These are phyloP conservation scores for Microtus montanus DNA, from an alignment of 2,113 vertebrate species.

Conservation along the genomic window DNA sequence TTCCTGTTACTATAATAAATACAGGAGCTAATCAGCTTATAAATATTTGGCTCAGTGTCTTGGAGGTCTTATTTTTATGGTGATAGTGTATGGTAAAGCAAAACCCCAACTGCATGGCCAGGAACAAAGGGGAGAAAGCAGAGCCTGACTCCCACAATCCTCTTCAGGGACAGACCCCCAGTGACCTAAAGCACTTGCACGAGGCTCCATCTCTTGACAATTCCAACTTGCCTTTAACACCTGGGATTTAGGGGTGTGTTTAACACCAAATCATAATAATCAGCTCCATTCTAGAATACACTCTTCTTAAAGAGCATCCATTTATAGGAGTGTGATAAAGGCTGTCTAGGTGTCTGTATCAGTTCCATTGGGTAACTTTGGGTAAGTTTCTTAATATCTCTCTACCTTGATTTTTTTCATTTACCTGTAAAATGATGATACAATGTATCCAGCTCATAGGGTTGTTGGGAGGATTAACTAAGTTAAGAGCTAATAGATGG, in stretches of 20 bases:
- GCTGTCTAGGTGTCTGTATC: not conserved
- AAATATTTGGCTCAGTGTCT: not conserved
- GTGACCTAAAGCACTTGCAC: not conserved
- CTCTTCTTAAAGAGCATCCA: not conserved
- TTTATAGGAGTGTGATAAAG: not conserved
- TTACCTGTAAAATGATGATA: not conserved
- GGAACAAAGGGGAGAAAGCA: not conserved
- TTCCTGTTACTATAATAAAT: not conserved
- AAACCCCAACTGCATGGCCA: not conserved
- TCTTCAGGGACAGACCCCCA: not conserved
- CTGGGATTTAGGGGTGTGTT: no score
- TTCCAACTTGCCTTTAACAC: not conserved
- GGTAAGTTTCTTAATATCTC: not conserved
- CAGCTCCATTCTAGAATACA: not conserved
- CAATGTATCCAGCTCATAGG: not conserved
- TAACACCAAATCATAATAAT: not conserved
- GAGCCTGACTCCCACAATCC: not conserved
- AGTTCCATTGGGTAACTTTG: not conserved
- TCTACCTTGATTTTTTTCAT: not conserved
- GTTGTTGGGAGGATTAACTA: not conserved
- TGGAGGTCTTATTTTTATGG: not conserved
- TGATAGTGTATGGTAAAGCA: not conserved
- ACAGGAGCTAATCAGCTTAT: not conserved
- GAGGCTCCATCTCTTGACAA: not conserved
- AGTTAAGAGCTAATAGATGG: not conserved